These are phyloP conservation scores for Leuciscus idus DNA, from an alignment of 2,113 vertebrate species.

Conservation along the genomic window DNA sequence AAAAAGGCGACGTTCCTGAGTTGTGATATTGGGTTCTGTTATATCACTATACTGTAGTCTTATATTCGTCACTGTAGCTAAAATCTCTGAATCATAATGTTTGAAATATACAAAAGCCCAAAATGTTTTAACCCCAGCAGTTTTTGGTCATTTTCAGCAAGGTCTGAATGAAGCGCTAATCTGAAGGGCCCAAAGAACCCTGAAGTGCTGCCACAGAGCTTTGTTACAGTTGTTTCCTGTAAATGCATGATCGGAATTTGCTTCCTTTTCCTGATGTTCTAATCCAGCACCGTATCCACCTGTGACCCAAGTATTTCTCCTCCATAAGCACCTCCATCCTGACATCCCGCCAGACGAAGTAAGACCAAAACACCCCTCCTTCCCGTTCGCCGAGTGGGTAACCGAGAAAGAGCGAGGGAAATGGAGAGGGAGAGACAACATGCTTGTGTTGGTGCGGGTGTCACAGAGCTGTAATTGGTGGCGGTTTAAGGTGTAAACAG, in stretches of 20 bases:
- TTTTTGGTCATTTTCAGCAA: not conserved
- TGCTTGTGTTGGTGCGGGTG: conserved; percentile 67
- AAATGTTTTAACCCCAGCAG: not conserved
- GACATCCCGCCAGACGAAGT: conserved; percentile 41
- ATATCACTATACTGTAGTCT: not conserved
- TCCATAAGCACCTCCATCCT: conserved; percentile 38
- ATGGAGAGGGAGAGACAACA: conserved; percentile 37
- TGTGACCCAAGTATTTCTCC: conserved; percentile 35
- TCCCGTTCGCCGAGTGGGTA: conserved; percentile 33
- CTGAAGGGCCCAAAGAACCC: not conserved
- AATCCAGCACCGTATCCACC: conserved; percentile 5
- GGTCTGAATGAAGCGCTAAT: not conserved
- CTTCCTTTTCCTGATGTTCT: not conserved
- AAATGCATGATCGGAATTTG: not conserved
- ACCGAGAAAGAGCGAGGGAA: conserved; percentile 31
- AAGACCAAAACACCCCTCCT: conserved; percentile 50
- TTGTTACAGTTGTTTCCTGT: not conserved
- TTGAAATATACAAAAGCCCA: not conserved
- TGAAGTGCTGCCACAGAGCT: not conserved
- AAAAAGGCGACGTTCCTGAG: not conserved
- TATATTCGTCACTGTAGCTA: not conserved
- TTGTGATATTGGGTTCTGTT: not conserved
- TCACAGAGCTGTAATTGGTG: conserved; percentile 78
- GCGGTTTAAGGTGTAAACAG: conserved; percentile 77
- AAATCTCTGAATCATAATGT: not conserved